Percentiles rank a stretch among this genome's conserved stretches.
Evolutionary conservation across 2,888 invertebrate species (phyloP).

Genomic region (Caenorhabditis sp.): DNA sequence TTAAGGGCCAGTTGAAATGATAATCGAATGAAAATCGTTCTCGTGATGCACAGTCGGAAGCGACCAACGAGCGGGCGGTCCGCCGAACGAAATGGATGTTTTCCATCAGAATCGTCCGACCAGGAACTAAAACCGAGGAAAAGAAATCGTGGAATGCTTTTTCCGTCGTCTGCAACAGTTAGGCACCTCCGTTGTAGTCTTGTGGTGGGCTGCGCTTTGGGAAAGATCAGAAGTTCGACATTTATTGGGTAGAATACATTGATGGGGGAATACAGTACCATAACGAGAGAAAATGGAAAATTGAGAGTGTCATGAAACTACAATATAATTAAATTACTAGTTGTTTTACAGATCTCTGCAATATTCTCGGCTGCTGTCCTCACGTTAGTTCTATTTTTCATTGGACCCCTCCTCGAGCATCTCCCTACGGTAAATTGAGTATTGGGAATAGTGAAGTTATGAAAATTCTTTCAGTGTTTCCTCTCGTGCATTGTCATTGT

Average conservation of each 20-base stretch:
- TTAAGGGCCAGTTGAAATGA: not conserved
- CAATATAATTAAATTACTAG: not conserved
- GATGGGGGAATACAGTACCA: not conserved
- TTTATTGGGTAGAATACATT: not conserved
- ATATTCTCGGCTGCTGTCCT: conserved; percentile 87
- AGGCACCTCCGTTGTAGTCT: no score
- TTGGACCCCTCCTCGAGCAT: conserved; percentile 89
- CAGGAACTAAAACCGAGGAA: no score
- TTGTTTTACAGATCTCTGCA: conserved; percentile 85
- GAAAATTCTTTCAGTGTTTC: conserved; percentile 65
- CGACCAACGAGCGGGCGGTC: not conserved
- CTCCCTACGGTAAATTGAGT: conserved; percentile 84
- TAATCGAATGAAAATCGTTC: no score
- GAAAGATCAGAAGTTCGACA: not conserved
- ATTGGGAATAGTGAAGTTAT: not conserved
- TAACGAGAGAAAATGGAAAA: not conserved
- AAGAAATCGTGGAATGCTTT: no score
- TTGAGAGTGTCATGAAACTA: not conserved
- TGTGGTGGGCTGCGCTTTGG: not conserved
- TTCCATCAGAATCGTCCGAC: no score
- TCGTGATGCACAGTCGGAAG: not conserved
- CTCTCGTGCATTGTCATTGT: conserved; percentile 80
- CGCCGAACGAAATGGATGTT: no score
- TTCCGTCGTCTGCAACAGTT: no score
- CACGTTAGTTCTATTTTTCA: conserved; percentile 87